Base-by-base conservation (phyloP, 2,113 vertebrate genomes). In the Macquaria ambigua region DNA sequence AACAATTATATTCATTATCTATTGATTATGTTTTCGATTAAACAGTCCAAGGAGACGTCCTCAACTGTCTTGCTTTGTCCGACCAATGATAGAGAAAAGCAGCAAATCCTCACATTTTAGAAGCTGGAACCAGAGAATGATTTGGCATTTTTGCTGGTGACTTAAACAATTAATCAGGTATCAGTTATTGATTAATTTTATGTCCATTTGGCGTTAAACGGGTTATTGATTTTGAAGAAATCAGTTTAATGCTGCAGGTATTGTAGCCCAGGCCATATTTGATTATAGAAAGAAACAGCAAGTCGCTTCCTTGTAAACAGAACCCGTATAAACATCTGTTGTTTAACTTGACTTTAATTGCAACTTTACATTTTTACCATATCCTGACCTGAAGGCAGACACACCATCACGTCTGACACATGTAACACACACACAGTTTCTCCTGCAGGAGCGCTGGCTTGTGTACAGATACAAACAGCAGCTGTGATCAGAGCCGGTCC, bases 281-380 rank as follows among this genome's bases (percentile, higher is more conserved):
- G 25, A 48, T n/a, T 8, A 43, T 5, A 20, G 66, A 69, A 12
- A 50, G 2, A 28, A 34, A 1, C 59, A 28, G 28, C 43, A 16
- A 2, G 31, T 41, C 20, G 11, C 41, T 5, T 0, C 61, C 23
- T n/a, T 41, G 39, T 64, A 31, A 78, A 34, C 39, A 66, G 61
- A 64, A 25, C 50, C 28, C n/a, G 18, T 8, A 8, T 16, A 59
- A 74, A 74, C 46, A 25, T 11, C 41, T 62, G 55, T n/a, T 59
- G 37, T 43, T 73, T 58, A 1, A 73, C 66, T 62, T 39, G 31
- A 64, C 67, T 64, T 77, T 63, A 55, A 74, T 48, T 48, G 37
- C 23, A 20, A 8, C 28, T 31, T 28, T 25, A 18, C 8, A 28
- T 58, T 7, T 52, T 12, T 14, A 34, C 48, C 20, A 12, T 28